These are phyloP conservation scores for Vannuccia rotundouncinata DNA, from an alignment of 2,888 invertebrate genomes.

Conservation along the genomic window DNA sequence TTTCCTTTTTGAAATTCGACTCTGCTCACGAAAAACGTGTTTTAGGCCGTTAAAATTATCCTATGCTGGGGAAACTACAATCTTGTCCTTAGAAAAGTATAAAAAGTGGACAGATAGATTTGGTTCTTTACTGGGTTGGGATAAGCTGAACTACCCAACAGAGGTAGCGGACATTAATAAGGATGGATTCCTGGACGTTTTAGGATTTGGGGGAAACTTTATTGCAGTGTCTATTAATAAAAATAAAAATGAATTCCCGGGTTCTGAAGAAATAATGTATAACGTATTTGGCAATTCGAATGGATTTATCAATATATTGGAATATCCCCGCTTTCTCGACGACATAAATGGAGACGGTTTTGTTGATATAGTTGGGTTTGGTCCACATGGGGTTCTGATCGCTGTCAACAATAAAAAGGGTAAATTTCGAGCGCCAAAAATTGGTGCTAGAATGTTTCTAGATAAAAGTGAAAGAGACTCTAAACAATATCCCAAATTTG, in stretches of 20 bases:
- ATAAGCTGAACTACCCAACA: neutral
- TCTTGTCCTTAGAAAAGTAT: neutral
- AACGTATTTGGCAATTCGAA: neutral
- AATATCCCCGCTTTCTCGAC: conserved; percentile 24
- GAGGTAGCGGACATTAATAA: neutral
- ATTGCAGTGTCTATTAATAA: neutral
- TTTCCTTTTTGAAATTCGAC: too few species aligned
- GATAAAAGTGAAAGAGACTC: neutral
- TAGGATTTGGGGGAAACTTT: neutral
- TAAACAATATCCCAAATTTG: conserved; percentile 25
- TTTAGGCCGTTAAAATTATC: too few species aligned
- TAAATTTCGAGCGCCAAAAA: neutral
- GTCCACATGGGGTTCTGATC: conserved; percentile 30
- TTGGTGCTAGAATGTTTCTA: conserved; percentile 17
- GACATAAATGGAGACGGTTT: conserved; percentile 39
- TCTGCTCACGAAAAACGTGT: too few species aligned
- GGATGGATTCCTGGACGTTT: neutral
- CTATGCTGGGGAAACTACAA: neutral
- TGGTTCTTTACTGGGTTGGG: neutral
- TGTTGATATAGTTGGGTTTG: conserved; percentile 37
- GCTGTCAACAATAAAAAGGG: conserved; percentile 28
- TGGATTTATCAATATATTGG: neutral
- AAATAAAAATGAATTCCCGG: neutral
- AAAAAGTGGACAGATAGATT: neutral
- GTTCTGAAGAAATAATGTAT: neutral